phyloP scores from a whole-genome alignment of 2,113 vertebrate species.

The Centropus unirufus region DNA sequence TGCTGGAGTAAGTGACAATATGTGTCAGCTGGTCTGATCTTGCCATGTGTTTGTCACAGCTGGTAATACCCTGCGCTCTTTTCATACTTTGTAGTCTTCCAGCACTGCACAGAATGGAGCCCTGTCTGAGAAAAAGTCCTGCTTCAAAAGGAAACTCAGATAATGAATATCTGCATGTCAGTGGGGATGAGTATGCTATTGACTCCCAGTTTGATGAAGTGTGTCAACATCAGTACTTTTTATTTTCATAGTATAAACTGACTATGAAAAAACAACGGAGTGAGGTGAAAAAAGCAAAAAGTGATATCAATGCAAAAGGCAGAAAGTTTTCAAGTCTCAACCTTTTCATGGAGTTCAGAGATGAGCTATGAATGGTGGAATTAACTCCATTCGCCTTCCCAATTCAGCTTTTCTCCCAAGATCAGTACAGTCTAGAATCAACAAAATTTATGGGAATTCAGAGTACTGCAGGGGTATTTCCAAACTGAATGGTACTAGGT shows the following conservation, averaged over 20 bases:
- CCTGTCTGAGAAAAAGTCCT: conserved; percentile 8
- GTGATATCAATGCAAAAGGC: background rate
- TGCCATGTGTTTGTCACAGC: background rate
- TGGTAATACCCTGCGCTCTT: background rate
- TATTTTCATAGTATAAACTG: background rate
- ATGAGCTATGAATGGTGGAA: background rate
- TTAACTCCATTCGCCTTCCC: background rate
- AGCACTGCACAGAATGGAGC: accelerated
- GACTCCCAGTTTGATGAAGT: background rate
- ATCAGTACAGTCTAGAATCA: background rate
- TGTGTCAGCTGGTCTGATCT: background rate
- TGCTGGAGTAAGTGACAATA: background rate
- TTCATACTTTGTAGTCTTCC: background rate
- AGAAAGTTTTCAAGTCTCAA: background rate
- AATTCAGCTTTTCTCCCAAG: background rate
- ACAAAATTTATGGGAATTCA: background rate
- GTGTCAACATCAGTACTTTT: background rate
- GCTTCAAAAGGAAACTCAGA: background rate
- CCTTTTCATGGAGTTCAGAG: background rate
- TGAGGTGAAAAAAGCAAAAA: background rate
- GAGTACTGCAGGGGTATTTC: background rate
- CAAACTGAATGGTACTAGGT: background rate
- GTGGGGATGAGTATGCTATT: background rate
- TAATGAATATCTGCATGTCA: background rate
- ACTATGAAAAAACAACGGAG: background rate